Base-by-base conservation (phyloP, 2,888 invertebrate genomes). In the Sepioteuthis lessoniana region DNA sequence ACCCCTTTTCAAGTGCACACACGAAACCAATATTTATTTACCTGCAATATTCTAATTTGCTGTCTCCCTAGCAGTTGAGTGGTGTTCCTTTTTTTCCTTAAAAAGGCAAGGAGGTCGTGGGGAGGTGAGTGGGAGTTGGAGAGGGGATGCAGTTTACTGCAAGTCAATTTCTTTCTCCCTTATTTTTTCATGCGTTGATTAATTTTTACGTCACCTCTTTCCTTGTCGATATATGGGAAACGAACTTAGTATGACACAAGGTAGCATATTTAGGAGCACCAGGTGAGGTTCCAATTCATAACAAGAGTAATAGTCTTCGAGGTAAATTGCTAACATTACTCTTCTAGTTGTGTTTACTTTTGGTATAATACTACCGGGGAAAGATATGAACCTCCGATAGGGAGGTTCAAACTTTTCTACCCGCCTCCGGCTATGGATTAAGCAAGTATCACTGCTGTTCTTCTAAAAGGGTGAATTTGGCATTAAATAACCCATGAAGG, bases 1-100 rank as follows among this genome's bases (percentile, higher is more conserved):
- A 16, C 76, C 76, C 76, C 13, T 76, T 76, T 76, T 19, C 8
- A n/a, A n/a, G 31, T 76, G 16, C 35, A 13, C n/a, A 76, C 76
- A 76, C n/a, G 76, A 76, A 76, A 35, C 76, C 76, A 76, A 25
- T 76, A 76, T 76, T 76, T 76, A 76, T 76, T 76, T 76, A 76
- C 76, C 76, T 76, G 76, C 76, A 76, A 76, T n/a, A 76, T n/a
- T 76, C 13, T 76, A 76, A 76, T 76, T 35, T 76, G 3, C 76
- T 76, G 76, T 76, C 76, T 76, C 76, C 76, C 35, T 76, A 76
- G n/a, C n/a, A n/a, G 19, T n/a, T n/a, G n/a, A n/a, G n/a, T n/a
- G 76, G n/a, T 42, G 42, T 42, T 3, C 42, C 42, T n/a, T n/a
- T n/a, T 76, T 76, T 35, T 76, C 31, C 10, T 76, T 16, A 31